These are phyloP conservation scores for Gymnarchus niloticus DNA, from an alignment of 2,113 vertebrate species.

Conservation along the genomic window DNA sequence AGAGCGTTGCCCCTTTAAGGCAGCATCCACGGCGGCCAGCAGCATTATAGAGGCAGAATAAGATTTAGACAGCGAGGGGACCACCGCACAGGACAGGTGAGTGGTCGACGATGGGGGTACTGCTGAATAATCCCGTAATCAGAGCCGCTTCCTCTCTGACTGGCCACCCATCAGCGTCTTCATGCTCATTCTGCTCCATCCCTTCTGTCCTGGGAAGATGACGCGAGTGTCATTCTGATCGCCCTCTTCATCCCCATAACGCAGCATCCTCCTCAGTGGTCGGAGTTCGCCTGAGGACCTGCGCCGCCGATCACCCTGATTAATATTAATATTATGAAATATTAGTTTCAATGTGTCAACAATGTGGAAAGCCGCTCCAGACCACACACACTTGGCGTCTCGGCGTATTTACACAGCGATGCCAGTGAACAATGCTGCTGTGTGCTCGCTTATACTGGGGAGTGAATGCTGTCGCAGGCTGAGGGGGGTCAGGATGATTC, in stretches of 20 bases:
- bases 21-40: slow-evolving; percentile 16
- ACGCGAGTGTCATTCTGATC: not conserved
- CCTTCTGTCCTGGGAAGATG: not conserved
- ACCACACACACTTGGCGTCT: not conserved
- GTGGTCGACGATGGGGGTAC: not conserved
- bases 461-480: not conserved
- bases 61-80: slow-evolving; percentile 29
- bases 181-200: not conserved
- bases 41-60: slow-evolving; percentile 21
- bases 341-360: not conserved
- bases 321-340: not conserved
- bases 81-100: slow-evolving; percentile 26
- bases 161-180: not conserved
- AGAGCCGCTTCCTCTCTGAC: no score
- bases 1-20: slow-evolving; percentile 38
- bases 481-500: not conserved
- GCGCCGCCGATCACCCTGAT: not conserved
- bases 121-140: not conserved
- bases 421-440: not conserved
- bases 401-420: not conserved
- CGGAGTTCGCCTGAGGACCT: slow-evolving; percentile 4
- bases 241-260: not conserved
- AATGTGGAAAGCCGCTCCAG: not conserved
- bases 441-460: not conserved
- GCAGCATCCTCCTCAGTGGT: not conserved